Evolutionary conservation across 2,888 invertebrate genomes (phyloP), one percentile per base, ranked within the genome.

Genomic region (Argyra leucocephala): DNA sequence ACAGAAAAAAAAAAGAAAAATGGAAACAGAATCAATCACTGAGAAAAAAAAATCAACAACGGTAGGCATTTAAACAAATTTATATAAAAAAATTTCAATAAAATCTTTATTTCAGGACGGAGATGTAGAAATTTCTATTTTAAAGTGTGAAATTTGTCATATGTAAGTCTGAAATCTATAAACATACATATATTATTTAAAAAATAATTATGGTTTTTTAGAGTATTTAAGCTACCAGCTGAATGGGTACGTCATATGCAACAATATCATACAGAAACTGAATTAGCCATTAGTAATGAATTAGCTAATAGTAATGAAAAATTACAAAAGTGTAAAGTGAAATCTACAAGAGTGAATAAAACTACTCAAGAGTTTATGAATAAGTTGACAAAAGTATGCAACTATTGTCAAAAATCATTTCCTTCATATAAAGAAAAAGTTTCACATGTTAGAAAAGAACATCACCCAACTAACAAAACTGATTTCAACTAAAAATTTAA

Each of bases 161-260:
- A 83, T 88, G 83, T 82, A 83, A 82, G 78, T 78, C 57, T 57
- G n/a, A 37, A 37, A 37, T 37, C 9, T 37, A 37, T 37, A 9
- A 22, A 3, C 22, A n/a, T 36, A 21, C 10, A 6, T 23, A 18
- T 26, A 15, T 22, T 18, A 36, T 67, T 61, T 37, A 5, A 60
- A 37, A 24, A 23, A 22, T 37, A 9, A 23, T 9, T 60, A 18
- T 21, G 23, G 36, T 57, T n/a, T 67, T 67, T 57, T 62, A 79
- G 79, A 65, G 75, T 84, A 70, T 88, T 88, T 81, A 84, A 88
- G 61, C 90, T 90, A 67, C 91, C 92, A 0, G 91, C 86, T 22
- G 91, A 91, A 78, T 92, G 92, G 92, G 92, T 92, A 61, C 86
- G 90, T 5, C 92, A 92, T 75, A 88, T 92, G 75, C 91, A 91